Percentiles rank a stretch among this genome's conserved stretches.
These are phyloP conservation scores for Branchellion lobata DNA, from an alignment of 2,888 invertebrate species.

Conservation along the genomic window DNA sequence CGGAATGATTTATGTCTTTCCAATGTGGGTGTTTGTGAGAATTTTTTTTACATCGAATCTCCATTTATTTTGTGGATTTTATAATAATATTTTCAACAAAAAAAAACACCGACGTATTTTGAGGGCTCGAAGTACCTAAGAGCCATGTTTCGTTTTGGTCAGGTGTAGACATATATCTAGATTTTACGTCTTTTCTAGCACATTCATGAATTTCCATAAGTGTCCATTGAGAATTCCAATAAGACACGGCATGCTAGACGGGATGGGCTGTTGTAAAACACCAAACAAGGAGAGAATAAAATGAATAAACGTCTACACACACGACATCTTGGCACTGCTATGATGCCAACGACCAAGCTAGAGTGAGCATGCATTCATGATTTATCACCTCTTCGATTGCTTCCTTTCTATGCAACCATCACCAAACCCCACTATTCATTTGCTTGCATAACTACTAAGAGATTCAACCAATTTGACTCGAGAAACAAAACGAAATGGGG, in stretches of 20 bases:
- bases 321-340: neutral
- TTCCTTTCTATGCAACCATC: too few species aligned
- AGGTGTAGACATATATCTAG: neutral
- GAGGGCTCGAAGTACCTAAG: too few species aligned
- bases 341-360: neutral
- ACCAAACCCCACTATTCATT: too few species aligned
- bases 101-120: too few species aligned
- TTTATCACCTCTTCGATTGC: neutral
- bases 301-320: slow-evolving; percentile 1
- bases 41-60: too few species aligned
- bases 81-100: too few species aligned
- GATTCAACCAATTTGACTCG: too few species aligned
- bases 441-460: too few species aligned
- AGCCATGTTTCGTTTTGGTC: too few species aligned
- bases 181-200: neutral
- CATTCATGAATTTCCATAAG: neutral
- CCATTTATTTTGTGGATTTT: too few species aligned
- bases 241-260: neutral
- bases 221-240: neutral
- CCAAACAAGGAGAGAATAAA: neutral
- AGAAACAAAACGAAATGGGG: too few species aligned
- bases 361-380: neutral
- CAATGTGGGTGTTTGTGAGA: neutral
- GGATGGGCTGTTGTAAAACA: neutral
- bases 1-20: slow-evolving; percentile 4